Conservation (phyloP, 2,888 invertebrate species). For the Phaedon cochleariae region DNA sequence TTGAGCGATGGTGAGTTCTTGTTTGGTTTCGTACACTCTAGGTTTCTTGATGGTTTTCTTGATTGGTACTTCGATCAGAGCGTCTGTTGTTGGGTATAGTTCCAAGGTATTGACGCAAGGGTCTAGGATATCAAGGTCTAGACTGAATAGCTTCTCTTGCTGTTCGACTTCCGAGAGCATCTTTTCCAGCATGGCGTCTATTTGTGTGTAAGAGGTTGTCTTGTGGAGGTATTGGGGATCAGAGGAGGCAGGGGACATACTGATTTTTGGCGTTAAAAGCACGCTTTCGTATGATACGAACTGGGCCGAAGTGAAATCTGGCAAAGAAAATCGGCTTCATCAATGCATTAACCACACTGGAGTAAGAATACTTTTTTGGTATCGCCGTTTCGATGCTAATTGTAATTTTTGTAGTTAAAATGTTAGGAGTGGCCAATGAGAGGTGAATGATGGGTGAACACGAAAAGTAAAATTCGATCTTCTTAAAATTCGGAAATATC, state of each 20-base stretch:
- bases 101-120: slow-evolving; percentile 57
- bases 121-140: slow-evolving; percentile 54
- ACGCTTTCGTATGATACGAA: slow-evolving; percentile 58
- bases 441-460: slow-evolving; percentile 40
- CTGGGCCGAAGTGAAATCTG: slow-evolving; percentile 51
- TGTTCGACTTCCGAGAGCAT: slow-evolving; percentile 61
- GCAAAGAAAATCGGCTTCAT: slow-evolving; percentile 43
- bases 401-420: slow-evolving; percentile 23
- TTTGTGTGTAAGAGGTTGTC: slow-evolving; percentile 56
- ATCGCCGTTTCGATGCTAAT: slow-evolving; percentile 8
- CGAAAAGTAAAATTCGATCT: slow-evolving; percentile 17
- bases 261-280: slow-evolving; percentile 53
- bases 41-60: slow-evolving; percentile 54
- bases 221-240: slow-evolving; percentile 14
- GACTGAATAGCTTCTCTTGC: slow-evolving; percentile 56
- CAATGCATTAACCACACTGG: slow-evolving; percentile 51
- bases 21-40: slow-evolving; percentile 55
- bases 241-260: slow-evolving; percentile 40
- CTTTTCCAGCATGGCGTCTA: slow-evolving; percentile 60
- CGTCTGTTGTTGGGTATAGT: slow-evolving; percentile 57
- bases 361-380: slow-evolving; percentile 49
- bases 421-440: slow-evolving; percentile 37
- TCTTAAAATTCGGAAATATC: too few relatives aligned
- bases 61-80: slow-evolving; percentile 60
- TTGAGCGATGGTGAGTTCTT: slow-evolving; percentile 49